These are phyloP conservation scores for Hypomecis atomaria DNA, from an alignment of 2,888 invertebrate species.

Conservation along the genomic window DNA sequence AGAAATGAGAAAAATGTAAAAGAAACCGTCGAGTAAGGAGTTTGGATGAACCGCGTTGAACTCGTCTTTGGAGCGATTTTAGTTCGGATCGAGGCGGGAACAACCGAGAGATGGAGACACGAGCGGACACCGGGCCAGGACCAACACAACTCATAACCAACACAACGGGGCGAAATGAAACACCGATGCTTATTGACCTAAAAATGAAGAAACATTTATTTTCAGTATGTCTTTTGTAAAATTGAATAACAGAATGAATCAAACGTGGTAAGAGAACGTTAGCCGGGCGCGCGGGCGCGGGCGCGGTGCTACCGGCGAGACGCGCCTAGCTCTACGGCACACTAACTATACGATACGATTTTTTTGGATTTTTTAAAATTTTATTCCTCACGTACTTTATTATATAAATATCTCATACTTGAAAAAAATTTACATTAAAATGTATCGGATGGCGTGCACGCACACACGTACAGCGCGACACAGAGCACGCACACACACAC, in stretches of 20 bases:
- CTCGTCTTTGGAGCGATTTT: too few species aligned
- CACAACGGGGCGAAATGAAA: constrained; percentile 72
- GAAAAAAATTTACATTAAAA: constrained; percentile 83
- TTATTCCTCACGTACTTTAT: constrained; percentile 77
- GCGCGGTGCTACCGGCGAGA: constrained; percentile 36
- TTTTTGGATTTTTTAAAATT: constrained; percentile 73
- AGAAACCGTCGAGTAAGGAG: too few species aligned
- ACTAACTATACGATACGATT: constrained; percentile 66
- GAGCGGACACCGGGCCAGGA: background rate
- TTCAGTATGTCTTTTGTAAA: constrained; percentile 88
- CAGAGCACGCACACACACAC: constrained; percentile 57
- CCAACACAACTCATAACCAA: constrained; percentile 30
- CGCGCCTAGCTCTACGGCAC: constrained; percentile 40
- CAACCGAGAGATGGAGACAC: constrained; percentile 5
- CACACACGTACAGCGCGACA: constrained; percentile 41
- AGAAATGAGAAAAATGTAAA: too few species aligned
- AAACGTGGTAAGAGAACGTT: constrained; percentile 79
- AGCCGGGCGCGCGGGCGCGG: constrained; percentile 43
- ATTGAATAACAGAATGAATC: constrained; percentile 84
- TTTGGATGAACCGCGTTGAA: too few species aligned
- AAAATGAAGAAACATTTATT: constrained; percentile 91
- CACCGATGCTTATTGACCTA: constrained; percentile 87
- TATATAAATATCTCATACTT: constrained; percentile 83
- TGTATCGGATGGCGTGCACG: constrained; percentile 47
- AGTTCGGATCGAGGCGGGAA: background rate